A percentile compares a stretch with the other conserved stretches of the same genome.
phyloP scores from a whole-genome alignment of 2,113 vertebrate species.

The Talpa occidentalis region DNA sequence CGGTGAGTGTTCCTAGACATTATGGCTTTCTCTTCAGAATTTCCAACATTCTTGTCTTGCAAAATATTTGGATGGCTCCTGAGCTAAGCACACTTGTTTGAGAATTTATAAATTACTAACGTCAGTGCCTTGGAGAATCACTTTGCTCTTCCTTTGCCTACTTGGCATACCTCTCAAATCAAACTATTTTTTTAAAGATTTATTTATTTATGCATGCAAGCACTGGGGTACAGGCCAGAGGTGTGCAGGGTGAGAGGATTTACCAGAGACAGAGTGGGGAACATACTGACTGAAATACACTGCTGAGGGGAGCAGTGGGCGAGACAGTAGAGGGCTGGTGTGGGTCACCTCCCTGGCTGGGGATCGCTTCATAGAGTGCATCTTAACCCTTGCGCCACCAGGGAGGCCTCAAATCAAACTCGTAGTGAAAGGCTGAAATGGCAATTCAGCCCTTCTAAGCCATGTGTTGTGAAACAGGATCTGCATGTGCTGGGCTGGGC shows the following conservation, averaged over 20 bases:
- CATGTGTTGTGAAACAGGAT: slow-evolving; percentile 69
- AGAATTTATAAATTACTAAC: slow-evolving; percentile 82
- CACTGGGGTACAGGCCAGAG: no score
- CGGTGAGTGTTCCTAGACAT: not conserved
- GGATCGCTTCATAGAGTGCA: no score
- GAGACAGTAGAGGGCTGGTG: no score
- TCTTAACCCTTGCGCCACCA: no score
- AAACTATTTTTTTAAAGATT: no score
- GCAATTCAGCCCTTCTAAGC: slow-evolving; percentile 72
- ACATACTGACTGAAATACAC: no score
- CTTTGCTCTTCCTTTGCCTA: slow-evolving; percentile 80
- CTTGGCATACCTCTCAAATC: slow-evolving; percentile 81
- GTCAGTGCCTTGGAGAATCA: slow-evolving; percentile 71
- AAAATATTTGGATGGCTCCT: slow-evolving; percentile 44
- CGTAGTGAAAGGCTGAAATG: slow-evolving; percentile 79
- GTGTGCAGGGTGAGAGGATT: no score
- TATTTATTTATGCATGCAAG: no score
- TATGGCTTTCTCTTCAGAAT: slow-evolving; percentile 50
- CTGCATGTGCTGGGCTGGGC: slow-evolving; percentile 63
- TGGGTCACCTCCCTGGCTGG: no score
- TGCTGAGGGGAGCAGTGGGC: no score
- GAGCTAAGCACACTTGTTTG: slow-evolving; percentile 18
- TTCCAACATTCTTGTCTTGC: slow-evolving; percentile 58
- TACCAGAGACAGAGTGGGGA: no score
- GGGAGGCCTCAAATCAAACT: no score